Conservation (phyloP, 2,113 vertebrate genomes). For the Saguinus imperator region DNA sequence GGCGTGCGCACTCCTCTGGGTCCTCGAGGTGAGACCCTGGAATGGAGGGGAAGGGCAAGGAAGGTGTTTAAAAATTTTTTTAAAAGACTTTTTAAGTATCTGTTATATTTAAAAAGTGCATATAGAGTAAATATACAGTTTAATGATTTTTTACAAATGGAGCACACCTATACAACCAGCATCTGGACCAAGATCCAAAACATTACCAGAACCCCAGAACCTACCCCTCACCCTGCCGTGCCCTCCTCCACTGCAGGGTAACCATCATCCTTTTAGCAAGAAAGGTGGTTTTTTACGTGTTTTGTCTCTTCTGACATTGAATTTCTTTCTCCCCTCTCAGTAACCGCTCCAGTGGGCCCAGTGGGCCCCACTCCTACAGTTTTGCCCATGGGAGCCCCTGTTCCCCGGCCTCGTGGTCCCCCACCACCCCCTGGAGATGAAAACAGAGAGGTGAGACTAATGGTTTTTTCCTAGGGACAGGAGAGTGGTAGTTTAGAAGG, state of each 20-base stretch:
- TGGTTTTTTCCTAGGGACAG: background rate
- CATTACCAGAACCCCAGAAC: background rate
- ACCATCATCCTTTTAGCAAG: background rate
- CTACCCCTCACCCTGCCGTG: accelerated
- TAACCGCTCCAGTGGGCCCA: conserved; percentile 78
- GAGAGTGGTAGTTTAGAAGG: background rate
- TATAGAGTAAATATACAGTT: accelerated
- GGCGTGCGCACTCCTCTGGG: conserved; percentile 69
- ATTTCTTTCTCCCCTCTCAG: conserved; percentile 26
- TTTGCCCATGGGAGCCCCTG: conserved; percentile 82
- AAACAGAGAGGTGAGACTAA: conserved; percentile 86
- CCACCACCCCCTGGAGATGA: conserved; percentile 92
- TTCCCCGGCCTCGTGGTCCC: conserved; percentile 83
- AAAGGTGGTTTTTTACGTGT: background rate
- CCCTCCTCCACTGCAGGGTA: background rate
- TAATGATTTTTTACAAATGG: background rate
- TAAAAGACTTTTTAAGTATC: background rate
- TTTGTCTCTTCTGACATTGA: background rate
- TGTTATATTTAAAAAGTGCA: background rate
- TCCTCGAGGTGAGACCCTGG: conserved; percentile 72
- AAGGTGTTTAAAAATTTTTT: background rate
- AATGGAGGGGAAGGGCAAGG: background rate
- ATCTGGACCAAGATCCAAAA: background rate
- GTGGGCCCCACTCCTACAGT: conserved; percentile 87
- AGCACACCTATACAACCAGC: background rate